phyloP scores from a whole-genome alignment of 2,113 vertebrate genomes.

The Tretioscincus oriximinensis region DNA sequence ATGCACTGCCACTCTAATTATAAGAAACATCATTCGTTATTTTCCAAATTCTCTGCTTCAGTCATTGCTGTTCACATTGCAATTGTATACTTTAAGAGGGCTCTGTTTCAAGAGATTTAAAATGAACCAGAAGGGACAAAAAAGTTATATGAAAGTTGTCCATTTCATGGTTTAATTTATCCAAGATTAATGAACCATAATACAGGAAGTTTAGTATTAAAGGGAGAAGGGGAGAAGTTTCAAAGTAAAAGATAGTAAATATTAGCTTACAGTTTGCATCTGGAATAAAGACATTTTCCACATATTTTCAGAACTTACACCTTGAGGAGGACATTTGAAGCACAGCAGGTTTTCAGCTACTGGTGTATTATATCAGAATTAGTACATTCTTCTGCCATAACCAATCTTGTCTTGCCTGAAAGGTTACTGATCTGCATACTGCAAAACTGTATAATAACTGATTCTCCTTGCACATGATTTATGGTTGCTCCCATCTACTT shows the following conservation, averaged over 20 bases:
- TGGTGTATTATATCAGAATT: no score
- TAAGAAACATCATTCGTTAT: conserved; percentile 39
- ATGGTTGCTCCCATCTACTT: no score
- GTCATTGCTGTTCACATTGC: conserved; percentile 35
- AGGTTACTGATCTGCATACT: no score
- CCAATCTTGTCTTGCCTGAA: no score
- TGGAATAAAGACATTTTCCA: background rate
- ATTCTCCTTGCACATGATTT: no score
- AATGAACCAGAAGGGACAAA: conserved; percentile 14
- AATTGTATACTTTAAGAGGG: conserved; percentile 22
- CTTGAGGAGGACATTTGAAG: background rate
- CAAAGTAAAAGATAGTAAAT: background rate
- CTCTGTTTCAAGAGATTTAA: background rate
- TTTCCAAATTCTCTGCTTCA: conserved; percentile 58
- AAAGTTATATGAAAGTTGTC: background rate
- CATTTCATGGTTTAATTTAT: background rate
- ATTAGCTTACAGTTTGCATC: background rate
- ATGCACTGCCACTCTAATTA: conserved; percentile 54
- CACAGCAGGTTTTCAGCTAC: no score
- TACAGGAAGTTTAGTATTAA: background rate
- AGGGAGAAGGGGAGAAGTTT: background rate
- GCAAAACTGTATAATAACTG: no score
- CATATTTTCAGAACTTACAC: no score
- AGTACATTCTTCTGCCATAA: no score
- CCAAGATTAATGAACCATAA: background rate